Evolutionary conservation across 2,888 invertebrate species (phyloP), one percentile per base, ranked within the genome.

Genomic region (Eumacrocentrus americanus): DNA sequence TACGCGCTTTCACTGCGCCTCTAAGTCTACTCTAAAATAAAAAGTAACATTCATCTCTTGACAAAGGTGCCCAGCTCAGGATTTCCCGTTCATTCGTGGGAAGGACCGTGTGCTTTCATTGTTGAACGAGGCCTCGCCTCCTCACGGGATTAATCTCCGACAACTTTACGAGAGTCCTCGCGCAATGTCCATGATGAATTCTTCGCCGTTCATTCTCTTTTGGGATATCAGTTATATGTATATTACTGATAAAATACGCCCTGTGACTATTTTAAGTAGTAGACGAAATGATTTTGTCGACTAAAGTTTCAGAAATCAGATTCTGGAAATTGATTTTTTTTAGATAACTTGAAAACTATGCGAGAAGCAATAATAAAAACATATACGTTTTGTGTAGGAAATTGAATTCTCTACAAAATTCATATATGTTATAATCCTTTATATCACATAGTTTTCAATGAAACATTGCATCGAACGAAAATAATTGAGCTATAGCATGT

Each of bases 61-160:
- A 58, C 50, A 53, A 62, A 61, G 58, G 55, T 40, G 25, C 52
- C 12, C 42, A 47, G 18, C 46, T 55, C 58, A 51, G 51, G 34
- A 51, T 62, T 62, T 62, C 58, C 62, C 62, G 58, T 62, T 59
- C 50, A 58, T 58, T 58, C 62, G 62, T 62, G 58, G 62, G 62
- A 62, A 62, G 62, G 51, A 62, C 55, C 46, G 60, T 25, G 42
- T 34, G 55, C 38, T 37, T 37, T 58, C 58, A 58, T 62, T 62
- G 62, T 62, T 29, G 46, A 62, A 58, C 50, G 16, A 20, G 50
- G 53, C 55, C 62, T 50, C 58, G 55, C 55, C 58, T 60, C 37
- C 51, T 40, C 54, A 25, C 54, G 34, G 58, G 51, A 62, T 62
- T 58, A 62, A 62, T 62, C 62, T 62, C 62, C 58, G 55, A 62